A percentile compares a stretch with the other conserved stretches of the same genome.
phyloP scores from a whole-genome alignment of 2,888 invertebrate genomes.

The Tetheella fluctuosa region DNA sequence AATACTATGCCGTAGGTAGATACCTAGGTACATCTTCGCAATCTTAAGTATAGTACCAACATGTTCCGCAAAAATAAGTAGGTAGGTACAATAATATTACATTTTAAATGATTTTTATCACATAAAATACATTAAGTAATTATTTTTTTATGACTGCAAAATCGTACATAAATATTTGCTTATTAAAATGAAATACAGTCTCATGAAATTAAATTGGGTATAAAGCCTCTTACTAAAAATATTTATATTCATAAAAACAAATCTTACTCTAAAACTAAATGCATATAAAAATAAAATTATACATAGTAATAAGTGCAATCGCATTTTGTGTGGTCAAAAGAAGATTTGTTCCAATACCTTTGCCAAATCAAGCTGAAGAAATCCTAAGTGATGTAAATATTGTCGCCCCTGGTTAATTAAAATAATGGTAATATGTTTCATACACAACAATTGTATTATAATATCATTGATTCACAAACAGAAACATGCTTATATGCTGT shows the following conservation, averaged over 20 bases:
- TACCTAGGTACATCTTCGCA: neutral
- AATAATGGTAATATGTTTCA: neutral
- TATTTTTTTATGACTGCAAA: neutral
- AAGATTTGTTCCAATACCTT: no score
- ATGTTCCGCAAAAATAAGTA: neutral
- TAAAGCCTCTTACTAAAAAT: slow-evolving; percentile 45
- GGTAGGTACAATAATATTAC: neutral
- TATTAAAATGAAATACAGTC: slow-evolving; percentile 33
- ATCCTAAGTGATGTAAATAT: neutral
- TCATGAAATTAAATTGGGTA: slow-evolving; percentile 33
- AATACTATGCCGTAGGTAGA: neutral
- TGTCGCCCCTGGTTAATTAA: neutral
- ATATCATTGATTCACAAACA: neutral
- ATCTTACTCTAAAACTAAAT: slow-evolving; percentile 42
- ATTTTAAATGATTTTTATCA: neutral
- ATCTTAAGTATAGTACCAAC: neutral
- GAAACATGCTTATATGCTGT: neutral
- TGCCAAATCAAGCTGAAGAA: neutral
- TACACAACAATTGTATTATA: neutral
- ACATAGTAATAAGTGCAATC: slow-evolving; percentile 23
- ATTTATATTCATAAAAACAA: slow-evolving; percentile 31
- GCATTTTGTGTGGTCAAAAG: slow-evolving; percentile 21
- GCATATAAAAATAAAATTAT: slow-evolving; percentile 35
- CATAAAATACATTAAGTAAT: neutral
- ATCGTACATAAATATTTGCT: slow-evolving; percentile 16